These are phyloP conservation scores for Pteromalus puparum DNA, from an alignment of 1,140 invertebrate species.

Conservation along the genomic window DNA sequence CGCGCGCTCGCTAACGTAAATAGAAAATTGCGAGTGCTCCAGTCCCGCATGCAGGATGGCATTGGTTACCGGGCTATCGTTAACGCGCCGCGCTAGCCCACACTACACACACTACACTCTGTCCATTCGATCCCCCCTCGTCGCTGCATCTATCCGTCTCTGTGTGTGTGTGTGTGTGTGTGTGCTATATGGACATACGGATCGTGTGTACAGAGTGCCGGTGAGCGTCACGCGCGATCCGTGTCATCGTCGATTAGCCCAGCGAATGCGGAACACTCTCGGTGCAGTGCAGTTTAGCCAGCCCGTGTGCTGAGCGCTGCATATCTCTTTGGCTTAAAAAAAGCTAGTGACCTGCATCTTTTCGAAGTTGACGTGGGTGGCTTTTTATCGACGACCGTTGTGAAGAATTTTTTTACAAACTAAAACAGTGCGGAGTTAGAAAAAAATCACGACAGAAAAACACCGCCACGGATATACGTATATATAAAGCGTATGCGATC, in stretches of 20 bases:
- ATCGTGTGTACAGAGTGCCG: constrained; percentile 21
- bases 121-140: constrained; percentile 54
- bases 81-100: constrained; percentile 7
- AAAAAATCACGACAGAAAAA: too few relatives aligned
- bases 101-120: constrained; percentile 41
- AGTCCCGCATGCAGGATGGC: constrained; percentile 60
- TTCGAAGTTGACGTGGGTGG: too few relatives aligned
- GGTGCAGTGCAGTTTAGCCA: neutral
- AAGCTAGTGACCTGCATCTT: too few relatives aligned
- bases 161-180: constrained; percentile 27
- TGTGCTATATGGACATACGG: neutral
- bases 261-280: constrained; percentile 59
- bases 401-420: too few relatives aligned
- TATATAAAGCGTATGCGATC: neutral
- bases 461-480: neutral
- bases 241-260: constrained; percentile 64
- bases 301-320: neutral
- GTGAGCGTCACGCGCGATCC: constrained; percentile 61
- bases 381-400: too few relatives aligned
- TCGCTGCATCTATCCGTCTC: neutral
- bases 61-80: constrained; percentile 63
- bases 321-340: too few relatives aligned
- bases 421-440: too few relatives aligned
- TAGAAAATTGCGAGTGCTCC: constrained; percentile 36
- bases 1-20: constrained; percentile 50